Conservation (phyloP, 2,888 invertebrate genomes). For the Plutella xylostella region DNA sequence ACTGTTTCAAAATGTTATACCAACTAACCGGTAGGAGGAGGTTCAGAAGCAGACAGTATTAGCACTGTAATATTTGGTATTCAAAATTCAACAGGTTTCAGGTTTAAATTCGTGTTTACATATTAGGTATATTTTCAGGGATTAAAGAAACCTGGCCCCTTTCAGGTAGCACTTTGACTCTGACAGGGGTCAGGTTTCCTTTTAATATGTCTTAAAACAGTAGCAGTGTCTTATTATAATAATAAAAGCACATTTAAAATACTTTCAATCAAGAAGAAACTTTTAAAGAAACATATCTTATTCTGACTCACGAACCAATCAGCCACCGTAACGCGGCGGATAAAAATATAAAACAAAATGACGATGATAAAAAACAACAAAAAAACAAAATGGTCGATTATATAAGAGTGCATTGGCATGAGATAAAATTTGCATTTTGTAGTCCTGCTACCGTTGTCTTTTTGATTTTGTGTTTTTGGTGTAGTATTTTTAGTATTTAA, state of each 20-base stretch:
- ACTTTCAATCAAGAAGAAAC: conserved; percentile 34
- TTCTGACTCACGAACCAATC: conserved; percentile 54
- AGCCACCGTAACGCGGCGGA: conserved; percentile 20
- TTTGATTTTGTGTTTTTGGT: conserved; percentile 15
- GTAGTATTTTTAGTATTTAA: background rate
- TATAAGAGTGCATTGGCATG: conserved; percentile 14
- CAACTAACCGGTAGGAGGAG: no score
- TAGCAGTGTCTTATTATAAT: no score
- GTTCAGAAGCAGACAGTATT: no score
- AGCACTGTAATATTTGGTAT: no score
- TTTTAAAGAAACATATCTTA: conserved; percentile 51
- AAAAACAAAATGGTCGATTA: conserved; percentile 17
- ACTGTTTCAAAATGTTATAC: no score
- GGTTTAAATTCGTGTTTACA: no score
- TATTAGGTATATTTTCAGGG: no score
- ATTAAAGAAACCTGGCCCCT: no score
- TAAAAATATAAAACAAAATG: conserved; percentile 2
- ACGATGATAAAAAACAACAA: conserved; percentile 6
- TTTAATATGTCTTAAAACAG: no score
- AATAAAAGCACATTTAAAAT: conserved; percentile 28
- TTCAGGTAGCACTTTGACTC: no score
- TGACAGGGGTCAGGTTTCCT: no score
- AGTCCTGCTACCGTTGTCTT: conserved; percentile 29
- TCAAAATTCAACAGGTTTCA: no score
- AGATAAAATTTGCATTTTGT: conserved; percentile 37